phyloP scores from a whole-genome alignment of 2,797 vertebrate genomes.

The Setipinna tenuifilis region DNA sequence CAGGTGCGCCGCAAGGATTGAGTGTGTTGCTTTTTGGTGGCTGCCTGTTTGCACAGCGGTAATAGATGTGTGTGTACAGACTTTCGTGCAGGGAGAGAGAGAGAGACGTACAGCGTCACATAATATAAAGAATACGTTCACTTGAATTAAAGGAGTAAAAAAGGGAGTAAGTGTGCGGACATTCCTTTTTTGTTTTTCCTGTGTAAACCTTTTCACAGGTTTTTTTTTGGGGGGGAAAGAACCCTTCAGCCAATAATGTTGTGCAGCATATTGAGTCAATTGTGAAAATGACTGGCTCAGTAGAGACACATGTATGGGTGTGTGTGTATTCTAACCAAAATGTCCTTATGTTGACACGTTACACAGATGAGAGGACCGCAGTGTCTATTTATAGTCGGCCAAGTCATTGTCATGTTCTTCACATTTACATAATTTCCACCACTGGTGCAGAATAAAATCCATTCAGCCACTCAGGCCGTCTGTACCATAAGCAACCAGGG shows the following conservation, averaged over 20 bases:
- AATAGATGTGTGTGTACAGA: conserved; percentile 1
- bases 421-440: conserved; percentile 16
- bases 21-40: conserved; percentile 57
- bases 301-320: conserved; percentile 57
- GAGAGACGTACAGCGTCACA: not conserved
- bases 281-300: conserved; percentile 28
- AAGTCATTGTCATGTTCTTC: conserved; percentile 13
- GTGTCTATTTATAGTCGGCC: not conserved
- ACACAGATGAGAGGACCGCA: not conserved
- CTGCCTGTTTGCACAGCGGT: conserved; percentile 20
- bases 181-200: not conserved
- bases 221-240: not conserved
- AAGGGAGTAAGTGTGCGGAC: too few relatives aligned
- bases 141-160: too few relatives aligned
- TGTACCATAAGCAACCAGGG: conserved; percentile 6
- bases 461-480: not conserved
- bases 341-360: conserved; percentile 15
- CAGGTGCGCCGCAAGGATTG: conserved; percentile 65
- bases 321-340: conserved; percentile 51
- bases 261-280: conserved; percentile 15
- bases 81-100: not conserved
- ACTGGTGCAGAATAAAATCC: not conserved
- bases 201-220: not conserved
- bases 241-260: not conserved
- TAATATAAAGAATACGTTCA: too few relatives aligned